Conservation (phyloP, 2,113 vertebrate species). For the Haemorhous mexicanus region DNA sequence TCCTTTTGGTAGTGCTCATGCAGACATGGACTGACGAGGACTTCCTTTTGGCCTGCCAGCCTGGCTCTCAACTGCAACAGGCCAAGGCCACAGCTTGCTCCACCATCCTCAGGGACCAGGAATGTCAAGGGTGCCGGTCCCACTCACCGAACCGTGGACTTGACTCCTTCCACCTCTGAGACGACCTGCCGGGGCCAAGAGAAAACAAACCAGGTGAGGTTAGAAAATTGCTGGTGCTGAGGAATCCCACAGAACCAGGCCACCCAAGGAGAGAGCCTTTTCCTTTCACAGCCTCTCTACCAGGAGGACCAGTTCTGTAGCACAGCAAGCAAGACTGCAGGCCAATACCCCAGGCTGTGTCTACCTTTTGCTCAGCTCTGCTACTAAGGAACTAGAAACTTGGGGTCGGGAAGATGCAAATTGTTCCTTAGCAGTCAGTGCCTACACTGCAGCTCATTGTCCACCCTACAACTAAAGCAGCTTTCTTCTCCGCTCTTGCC, state of each 20-base stretch:
- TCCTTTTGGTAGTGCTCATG: too few relatives aligned
- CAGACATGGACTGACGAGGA: too few relatives aligned
- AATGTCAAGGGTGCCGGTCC: too few relatives aligned
- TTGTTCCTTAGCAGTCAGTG: background rate
- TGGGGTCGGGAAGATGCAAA: background rate
- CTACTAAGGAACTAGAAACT: background rate
- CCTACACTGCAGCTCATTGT: background rate
- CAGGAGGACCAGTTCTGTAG: background rate
- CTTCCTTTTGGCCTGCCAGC: too few relatives aligned
- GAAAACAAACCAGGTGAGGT: background rate
- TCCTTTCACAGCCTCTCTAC: background rate
- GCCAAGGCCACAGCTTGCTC: too few relatives aligned
- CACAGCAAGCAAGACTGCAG: background rate
- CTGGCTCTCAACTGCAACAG: too few relatives aligned
- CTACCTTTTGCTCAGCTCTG: background rate
- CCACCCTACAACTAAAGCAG: background rate
- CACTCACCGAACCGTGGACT: too few relatives aligned
- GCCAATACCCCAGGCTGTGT: background rate
- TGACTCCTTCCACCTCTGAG: too few relatives aligned
- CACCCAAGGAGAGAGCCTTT: background rate
- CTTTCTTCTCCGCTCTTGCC: background rate
- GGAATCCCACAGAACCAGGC: background rate
- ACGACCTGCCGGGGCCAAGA: conserved; percentile 78
- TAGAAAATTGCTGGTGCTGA: background rate
- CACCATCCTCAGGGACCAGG: too few relatives aligned